phyloP scores from a whole-genome alignment of 2,113 vertebrate species.

The Syngnathus typhle region DNA sequence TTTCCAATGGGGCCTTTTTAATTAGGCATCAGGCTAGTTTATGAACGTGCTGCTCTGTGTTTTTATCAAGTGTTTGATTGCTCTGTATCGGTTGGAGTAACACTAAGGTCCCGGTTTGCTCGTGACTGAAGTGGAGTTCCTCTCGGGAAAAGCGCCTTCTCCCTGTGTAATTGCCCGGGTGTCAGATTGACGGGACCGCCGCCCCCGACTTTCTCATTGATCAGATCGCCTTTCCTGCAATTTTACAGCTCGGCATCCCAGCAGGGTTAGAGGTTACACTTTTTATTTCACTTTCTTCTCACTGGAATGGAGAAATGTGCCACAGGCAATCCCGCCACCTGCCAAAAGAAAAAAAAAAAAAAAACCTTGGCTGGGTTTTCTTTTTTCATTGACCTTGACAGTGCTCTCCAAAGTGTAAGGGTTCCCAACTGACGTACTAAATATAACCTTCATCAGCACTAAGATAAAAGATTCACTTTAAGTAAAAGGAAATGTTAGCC shows the following conservation, averaged over 20 bases:
- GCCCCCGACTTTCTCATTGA: constrained; percentile 11
- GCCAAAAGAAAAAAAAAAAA: too few relatives aligned
- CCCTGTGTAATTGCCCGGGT: constrained; percentile 25
- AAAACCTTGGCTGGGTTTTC: not conserved
- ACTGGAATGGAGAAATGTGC: not conserved
- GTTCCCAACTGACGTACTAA: not conserved
- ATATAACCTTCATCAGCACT: not conserved
- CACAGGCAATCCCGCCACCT: not conserved
- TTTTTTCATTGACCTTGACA: not conserved
- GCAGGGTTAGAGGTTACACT: not conserved
- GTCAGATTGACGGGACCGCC: constrained; percentile 25
- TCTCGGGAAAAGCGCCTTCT: constrained; percentile 18
- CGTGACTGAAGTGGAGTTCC: not conserved
- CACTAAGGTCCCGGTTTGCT: not conserved
- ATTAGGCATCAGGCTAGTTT: constrained; percentile 1
- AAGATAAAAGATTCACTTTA: not conserved
- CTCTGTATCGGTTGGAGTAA: not conserved
- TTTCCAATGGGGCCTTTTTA: not conserved
- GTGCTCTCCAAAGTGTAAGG: not conserved
- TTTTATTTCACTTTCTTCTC: constrained; percentile 1
- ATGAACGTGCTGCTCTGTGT: not conserved
- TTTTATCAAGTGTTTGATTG: not conserved
- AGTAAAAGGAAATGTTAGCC: not conserved
- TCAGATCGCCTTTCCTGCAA: not conserved
- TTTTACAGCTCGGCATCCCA: not conserved